A percentile compares a stretch with the other conserved stretches of the same genome.
These are phyloP conservation scores for Epinephelus awoara DNA, from an alignment of 2,797 vertebrate genomes.

Conservation along the genomic window DNA sequence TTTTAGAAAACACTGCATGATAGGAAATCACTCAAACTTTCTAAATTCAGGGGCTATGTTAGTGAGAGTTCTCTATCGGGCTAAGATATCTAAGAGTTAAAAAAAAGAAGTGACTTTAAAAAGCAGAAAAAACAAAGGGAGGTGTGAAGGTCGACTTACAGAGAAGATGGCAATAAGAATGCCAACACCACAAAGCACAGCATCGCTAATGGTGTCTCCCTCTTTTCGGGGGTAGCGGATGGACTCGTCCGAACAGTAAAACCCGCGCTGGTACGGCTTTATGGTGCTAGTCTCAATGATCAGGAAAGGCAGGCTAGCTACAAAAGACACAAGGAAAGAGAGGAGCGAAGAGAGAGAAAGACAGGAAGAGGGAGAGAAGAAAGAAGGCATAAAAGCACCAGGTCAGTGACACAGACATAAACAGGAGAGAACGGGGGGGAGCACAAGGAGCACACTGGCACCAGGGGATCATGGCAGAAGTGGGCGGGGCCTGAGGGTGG, in stretches of 20 bases:
- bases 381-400: conserved; percentile 68
- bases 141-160: conserved; percentile 87
- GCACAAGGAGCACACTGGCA: conserved; percentile 77
- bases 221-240: conserved; percentile 96
- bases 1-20: conserved; percentile 62
- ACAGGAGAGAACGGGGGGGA: conserved; percentile 64
- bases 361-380: conserved; percentile 61
- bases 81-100: background rate
- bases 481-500: conserved; percentile 41
- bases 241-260: conserved; percentile 98
- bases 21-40: conserved; percentile 53
- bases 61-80: conserved; percentile 17
- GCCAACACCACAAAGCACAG: conserved; percentile 94
- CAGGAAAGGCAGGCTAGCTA: conserved; percentile 98
- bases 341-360: conserved; percentile 52
- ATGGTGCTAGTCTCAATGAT: conserved; percentile 99
- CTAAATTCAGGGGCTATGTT: conserved; percentile 23
- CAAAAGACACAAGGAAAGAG: conserved; percentile 74
- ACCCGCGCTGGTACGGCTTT: conserved; percentile 95
- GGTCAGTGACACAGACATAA: conserved; percentile 79
- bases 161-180: conserved; percentile 96
- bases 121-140: conserved; percentile 62
- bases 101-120: conserved; percentile 16
- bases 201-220: conserved; percentile 96
- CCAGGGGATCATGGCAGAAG: conserved; percentile 70